These are phyloP conservation scores for Rhinoraja longicauda DNA, from an alignment of 2,797 vertebrate species.

Conservation along the genomic window DNA sequence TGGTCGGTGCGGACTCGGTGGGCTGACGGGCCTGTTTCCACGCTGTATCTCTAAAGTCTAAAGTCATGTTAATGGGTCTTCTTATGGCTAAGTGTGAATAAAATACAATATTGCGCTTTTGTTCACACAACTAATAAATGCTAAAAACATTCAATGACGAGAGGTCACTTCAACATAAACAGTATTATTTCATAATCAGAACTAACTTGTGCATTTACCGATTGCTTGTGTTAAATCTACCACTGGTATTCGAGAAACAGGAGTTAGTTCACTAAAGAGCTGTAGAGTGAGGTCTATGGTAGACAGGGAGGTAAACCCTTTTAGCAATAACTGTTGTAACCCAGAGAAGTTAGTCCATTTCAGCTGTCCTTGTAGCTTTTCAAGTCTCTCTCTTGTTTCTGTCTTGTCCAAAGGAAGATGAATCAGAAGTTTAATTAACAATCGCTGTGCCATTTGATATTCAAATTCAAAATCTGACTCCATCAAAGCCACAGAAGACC, in stretches of 20 bases:
- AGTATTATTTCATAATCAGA: neutral
- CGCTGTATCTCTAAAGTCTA: no score
- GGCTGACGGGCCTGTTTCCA: no score
- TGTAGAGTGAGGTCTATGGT: constrained; percentile 91
- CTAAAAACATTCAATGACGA: constrained; percentile 3
- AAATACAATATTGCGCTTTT: neutral
- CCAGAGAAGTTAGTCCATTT: constrained; percentile 94
- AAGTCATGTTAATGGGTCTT: neutral
- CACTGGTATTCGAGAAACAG: constrained; percentile 85
- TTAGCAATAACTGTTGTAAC: constrained; percentile 88
- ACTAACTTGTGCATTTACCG: constrained; percentile 59
- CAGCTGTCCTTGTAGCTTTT: constrained; percentile 94
- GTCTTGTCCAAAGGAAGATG: constrained; percentile 87
- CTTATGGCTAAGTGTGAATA: neutral
- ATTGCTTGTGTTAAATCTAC: constrained; percentile 92
- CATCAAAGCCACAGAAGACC: constrained; percentile 95
- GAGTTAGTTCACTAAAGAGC: constrained; percentile 90
- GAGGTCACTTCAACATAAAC: neutral
- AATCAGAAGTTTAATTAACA: constrained; percentile 82
- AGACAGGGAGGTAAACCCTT: constrained; percentile 92
- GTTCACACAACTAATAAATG: neutral
- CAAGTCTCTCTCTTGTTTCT: constrained; percentile 89
- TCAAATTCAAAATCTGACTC: constrained; percentile 99
- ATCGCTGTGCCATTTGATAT: constrained; percentile 88
- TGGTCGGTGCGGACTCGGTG: no score